Evolutionary conservation across 2,797 vertebrate genomes (phyloP).

Genomic region (Borostomias antarcticus): DNA sequence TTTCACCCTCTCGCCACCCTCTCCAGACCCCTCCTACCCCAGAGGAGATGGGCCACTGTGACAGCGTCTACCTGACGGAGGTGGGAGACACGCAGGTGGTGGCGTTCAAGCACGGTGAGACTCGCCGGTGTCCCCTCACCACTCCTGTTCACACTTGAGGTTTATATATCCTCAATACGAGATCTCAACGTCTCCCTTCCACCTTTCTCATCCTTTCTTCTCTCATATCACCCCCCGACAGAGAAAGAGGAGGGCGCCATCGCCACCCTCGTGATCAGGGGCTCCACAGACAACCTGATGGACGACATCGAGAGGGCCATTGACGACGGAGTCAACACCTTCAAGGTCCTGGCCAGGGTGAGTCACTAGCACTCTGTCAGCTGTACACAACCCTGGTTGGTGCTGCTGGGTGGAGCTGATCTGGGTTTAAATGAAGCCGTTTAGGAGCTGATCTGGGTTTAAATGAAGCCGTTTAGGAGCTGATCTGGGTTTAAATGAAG

Average conservation of each 20-base stretch:
- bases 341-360: conserved; percentile 95
- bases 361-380: conserved; percentile 41
- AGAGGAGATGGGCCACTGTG: conserved; percentile 94
- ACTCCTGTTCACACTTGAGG: neutral
- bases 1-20: conserved; percentile 15
- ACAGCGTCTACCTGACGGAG: conserved; percentile 89
- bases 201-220: neutral
- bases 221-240: conserved; percentile 54
- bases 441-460: too few species aligned
- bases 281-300: conserved; percentile 97
- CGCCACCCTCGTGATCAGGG: conserved; percentile 93
- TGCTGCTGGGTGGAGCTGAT: too few species aligned
- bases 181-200: neutral
- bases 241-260: conserved; percentile 95
- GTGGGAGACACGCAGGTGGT: conserved; percentile 97
- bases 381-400: neutral
- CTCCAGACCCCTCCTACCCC: conserved; percentile 87
- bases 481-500: too few species aligned
- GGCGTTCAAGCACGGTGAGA: conserved; percentile 95
- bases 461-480: too few species aligned
- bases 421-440: too few species aligned
- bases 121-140: neutral
- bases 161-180: too few species aligned
- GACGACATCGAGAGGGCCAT: conserved; percentile 96
- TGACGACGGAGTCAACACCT: conserved; percentile 97